Base-by-base conservation (phyloP, 2,113 vertebrate genomes). In the Pagrus major region DNA sequence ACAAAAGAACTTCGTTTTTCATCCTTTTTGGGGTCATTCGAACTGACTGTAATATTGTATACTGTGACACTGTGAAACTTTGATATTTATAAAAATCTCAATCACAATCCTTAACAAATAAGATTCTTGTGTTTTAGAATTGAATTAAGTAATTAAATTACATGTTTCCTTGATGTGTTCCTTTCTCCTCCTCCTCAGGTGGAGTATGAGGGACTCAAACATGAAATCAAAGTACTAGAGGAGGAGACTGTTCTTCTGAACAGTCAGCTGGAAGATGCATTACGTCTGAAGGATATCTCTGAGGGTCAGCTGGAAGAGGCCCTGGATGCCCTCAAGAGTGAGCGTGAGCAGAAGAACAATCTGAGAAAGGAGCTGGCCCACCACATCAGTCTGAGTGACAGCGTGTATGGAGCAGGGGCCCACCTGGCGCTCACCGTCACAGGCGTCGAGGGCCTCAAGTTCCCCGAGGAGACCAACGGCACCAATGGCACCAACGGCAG, bases 181-280 rank as follows among this genome's bases (percentile, higher is more conserved):
- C 44, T 23, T 25, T 39, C 35, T 78, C 9, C 27, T 54, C 55
- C 37, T 20, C 41, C 6, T 70, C 95, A 99, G 98, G 98, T 99
- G 87, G 98, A 99, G 89, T 99, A 98, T 2, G 98, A 99, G 93
- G 97, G 98, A 44, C 93, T 99, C 91, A 99, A 99, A 86, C 98
- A 99, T 77, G 98, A 99, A 92, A 99, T 99, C 71, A 99, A 99
- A 71, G 96, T 98, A 1, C 95, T 98, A 73, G 98, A 98, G 86
- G 98, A 99, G 92, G 98, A 99, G 88, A 98, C 96, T 0, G 97
- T 97, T 20, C 95, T 99, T 18, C 96, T 99, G 42, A 98, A 99
- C 90, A 99, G 97, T 86, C 98, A 99, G 91, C 94, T 99, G 80
- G 98, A 99, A 82, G 98, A 99, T 25, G 98, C 98, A 3, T 91